Evolutionary conservation across 2,888 invertebrate genomes (phyloP).

Genomic region (Volucella inflata): DNA sequence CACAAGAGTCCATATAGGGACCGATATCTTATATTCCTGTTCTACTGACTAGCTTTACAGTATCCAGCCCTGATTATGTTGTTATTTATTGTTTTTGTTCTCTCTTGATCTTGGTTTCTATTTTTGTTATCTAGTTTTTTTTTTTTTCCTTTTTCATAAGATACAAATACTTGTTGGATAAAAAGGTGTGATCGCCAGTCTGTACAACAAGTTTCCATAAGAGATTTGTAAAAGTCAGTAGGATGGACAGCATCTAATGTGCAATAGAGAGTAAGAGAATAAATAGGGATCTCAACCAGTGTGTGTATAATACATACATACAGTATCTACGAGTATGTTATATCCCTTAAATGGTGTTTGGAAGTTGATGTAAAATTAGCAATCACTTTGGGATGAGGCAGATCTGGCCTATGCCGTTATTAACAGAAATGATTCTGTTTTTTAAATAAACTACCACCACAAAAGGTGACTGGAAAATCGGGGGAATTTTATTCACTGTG

Average conservation of each 20-base stretch:
- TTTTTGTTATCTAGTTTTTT: slow-evolving; percentile 24
- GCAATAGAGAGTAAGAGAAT: slow-evolving; percentile 41
- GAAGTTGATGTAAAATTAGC: slow-evolving; percentile 73
- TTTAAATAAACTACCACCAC: slow-evolving; percentile 10
- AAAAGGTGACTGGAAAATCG: not conserved
- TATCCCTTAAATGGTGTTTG: slow-evolving; percentile 53
- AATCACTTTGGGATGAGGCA: slow-evolving; percentile 70
- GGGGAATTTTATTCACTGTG: not conserved
- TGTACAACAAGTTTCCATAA: slow-evolving; percentile 64
- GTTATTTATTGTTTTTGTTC: slow-evolving; percentile 40
- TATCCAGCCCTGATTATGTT: slow-evolving; percentile 64
- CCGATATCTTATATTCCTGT: slow-evolving; percentile 35
- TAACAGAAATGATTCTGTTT: slow-evolving; percentile 32
- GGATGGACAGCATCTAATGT: slow-evolving; percentile 20
- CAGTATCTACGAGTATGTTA: slow-evolving; percentile 22
- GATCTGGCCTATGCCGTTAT: slow-evolving; percentile 53
- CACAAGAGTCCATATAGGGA: slow-evolving; percentile 57
- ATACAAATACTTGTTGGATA: slow-evolving; percentile 14
- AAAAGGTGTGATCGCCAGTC: slow-evolving; percentile 68
- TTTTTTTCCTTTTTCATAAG: slow-evolving; percentile 10
- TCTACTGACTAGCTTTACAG: slow-evolving; percentile 29
- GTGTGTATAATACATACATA: not conserved
- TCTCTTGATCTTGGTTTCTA: slow-evolving; percentile 13
- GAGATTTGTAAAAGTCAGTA: slow-evolving; percentile 35
- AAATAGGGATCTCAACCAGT: slow-evolving; percentile 61